Percentiles rank a stretch among this genome's conserved stretches.
phyloP scores from a whole-genome alignment of 2,797 vertebrate species.

The Botia kubotai region DNA sequence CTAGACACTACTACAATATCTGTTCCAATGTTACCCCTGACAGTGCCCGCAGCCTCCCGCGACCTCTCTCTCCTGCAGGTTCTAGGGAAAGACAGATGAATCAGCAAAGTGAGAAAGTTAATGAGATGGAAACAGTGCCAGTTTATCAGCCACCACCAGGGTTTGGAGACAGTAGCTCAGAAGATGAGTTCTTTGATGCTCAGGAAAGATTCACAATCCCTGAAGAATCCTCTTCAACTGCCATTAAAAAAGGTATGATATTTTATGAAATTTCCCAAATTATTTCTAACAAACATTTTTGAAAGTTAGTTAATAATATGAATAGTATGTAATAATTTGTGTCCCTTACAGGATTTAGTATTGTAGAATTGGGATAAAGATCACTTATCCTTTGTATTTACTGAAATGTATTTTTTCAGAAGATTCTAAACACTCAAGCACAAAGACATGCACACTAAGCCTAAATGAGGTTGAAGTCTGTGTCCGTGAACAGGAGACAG shows the following conservation, averaged over 20 bases:
- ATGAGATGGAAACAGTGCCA: slow-evolving; percentile 53
- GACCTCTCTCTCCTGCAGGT: slow-evolving; percentile 13
- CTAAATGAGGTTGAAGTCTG: slow-evolving; percentile 67
- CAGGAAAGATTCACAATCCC: slow-evolving; percentile 86
- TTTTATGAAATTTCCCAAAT: background rate
- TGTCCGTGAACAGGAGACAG: slow-evolving; percentile 51
- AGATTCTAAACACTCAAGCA: slow-evolving; percentile 58
- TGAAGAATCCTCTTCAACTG: slow-evolving; percentile 73
- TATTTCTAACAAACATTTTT: background rate
- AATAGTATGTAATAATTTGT: background rate
- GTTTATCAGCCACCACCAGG: slow-evolving; percentile 84
- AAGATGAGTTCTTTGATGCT: slow-evolving; percentile 95
- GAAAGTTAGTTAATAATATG: background rate
- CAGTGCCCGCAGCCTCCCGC: slow-evolving; percentile 74
- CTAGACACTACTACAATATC: slow-evolving; percentile 83
- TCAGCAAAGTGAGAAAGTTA: slow-evolving; percentile 40
- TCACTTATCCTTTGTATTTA: slow-evolving; percentile 24
- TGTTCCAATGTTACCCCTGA: slow-evolving; percentile 85
- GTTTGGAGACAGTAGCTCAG: slow-evolving; percentile 92
- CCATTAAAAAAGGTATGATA: slow-evolving; percentile 69
- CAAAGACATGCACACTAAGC: slow-evolving; percentile 60
- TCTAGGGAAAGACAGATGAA: slow-evolving; percentile 48
- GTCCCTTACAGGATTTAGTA: background rate
- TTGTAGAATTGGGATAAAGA: background rate
- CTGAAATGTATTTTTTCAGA: slow-evolving; percentile 61